Evolutionary conservation across 2,888 invertebrate species (phyloP).

Genomic region (Tanaodytes sp.): DNA sequence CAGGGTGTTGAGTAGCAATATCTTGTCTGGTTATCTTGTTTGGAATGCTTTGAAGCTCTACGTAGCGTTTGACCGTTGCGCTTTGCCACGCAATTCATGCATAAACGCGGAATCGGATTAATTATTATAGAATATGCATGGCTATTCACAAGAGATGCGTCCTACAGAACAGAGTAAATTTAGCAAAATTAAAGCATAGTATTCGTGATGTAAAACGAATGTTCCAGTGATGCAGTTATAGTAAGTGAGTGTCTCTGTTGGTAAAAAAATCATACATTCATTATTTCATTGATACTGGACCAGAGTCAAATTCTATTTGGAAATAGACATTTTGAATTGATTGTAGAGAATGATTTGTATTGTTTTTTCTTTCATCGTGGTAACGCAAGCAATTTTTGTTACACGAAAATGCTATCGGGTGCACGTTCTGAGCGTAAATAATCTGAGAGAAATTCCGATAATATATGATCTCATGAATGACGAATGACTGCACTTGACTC

Average conservation of each 20-base stretch:
- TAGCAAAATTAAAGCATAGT: neutral
- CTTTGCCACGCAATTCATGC: constrained; percentile 25
- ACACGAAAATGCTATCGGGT: constrained; percentile 29
- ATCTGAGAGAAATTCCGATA: constrained; percentile 52
- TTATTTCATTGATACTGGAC: no score
- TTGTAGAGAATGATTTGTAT: no score
- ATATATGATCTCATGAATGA: constrained; percentile 56
- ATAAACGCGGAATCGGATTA: constrained; percentile 43
- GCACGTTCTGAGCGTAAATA: constrained; percentile 27
- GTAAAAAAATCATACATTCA: no score
- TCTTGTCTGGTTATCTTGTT: constrained; percentile 64
- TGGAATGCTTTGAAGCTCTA: constrained; percentile 69
- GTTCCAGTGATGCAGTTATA: no score
- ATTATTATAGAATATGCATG: constrained; percentile 40
- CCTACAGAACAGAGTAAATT: neutral
- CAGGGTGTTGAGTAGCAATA: constrained; percentile 71
- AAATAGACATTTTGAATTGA: neutral
- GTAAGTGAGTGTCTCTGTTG: no score
- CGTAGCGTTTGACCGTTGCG: constrained; percentile 51
- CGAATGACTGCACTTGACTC: constrained; percentile 53
- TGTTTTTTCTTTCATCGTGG: no score
- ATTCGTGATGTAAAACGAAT: no score
- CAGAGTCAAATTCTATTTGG: neutral
- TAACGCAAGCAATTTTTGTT: no score
- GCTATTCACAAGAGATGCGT: constrained; percentile 1